Conservation (phyloP, 2,888 invertebrate genomes). For the Erannis defoliaria region DNA sequence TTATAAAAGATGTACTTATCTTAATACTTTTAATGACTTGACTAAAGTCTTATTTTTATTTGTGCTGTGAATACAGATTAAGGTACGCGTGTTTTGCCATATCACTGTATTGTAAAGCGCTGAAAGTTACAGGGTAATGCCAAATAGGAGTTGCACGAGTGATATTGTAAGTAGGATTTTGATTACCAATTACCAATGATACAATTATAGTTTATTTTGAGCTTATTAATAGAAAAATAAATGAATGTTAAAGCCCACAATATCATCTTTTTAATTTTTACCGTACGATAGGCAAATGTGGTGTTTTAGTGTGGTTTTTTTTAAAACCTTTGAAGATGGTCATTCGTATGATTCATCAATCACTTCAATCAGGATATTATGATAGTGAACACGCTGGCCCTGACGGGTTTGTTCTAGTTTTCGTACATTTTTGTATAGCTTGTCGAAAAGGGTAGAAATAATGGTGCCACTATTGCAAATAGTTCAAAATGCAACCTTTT, state of each 20-base stretch:
- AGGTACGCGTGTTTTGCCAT: constrained; percentile 18
- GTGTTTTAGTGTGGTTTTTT: no score
- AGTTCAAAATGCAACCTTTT: no score
- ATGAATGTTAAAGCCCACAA: constrained; percentile 7
- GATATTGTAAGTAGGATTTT: constrained; percentile 35
- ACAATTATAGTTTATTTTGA: neutral
- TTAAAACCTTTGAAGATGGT: no score
- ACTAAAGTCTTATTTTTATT: neutral
- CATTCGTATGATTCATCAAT: no score
- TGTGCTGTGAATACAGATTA: constrained; percentile 14
- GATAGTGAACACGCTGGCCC: no score
- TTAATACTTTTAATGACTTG: neutral
- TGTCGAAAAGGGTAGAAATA: no score
- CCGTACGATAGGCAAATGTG: no score
- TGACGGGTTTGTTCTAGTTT: no score
- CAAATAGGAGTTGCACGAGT: constrained; percentile 26
- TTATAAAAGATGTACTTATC: neutral
- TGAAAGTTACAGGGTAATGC: constrained; percentile 34
- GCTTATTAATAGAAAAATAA: constrained; percentile 16
- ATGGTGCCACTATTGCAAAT: no score
- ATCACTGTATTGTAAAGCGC: constrained; percentile 15
- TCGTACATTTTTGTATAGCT: no score
- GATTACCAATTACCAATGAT: constrained; percentile 7
- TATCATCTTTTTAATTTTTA: neutral
- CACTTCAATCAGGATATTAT: no score